A percentile compares a stretch with the other conserved stretches of the same genome.
Conservation (phyloP, 2,888 invertebrate genomes). For the Yponomeuta sedellus region DNA sequence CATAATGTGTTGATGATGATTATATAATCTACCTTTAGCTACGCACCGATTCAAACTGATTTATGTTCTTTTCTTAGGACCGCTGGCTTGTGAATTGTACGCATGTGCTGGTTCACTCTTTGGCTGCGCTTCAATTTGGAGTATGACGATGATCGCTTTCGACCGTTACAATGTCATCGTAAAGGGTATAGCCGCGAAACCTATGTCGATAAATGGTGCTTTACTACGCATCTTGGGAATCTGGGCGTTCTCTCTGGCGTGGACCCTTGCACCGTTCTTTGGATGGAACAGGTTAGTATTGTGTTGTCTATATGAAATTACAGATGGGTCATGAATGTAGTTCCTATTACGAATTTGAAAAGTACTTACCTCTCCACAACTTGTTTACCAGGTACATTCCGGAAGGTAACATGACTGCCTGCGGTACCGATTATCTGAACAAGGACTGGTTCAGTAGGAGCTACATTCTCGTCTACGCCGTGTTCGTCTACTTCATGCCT, state of each 20-base stretch:
- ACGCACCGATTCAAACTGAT: not conserved
- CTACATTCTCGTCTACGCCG: slow-evolving; percentile 87
- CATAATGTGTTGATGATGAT: too few species aligned
- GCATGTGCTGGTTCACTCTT: slow-evolving; percentile 91
- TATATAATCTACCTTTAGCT: not conserved
- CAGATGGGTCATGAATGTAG: not conserved
- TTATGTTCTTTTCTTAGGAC: slow-evolving; percentile 62
- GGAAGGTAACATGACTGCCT: slow-evolving; percentile 95
- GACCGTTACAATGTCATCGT: slow-evolving; percentile 97
- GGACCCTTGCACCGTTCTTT: slow-evolving; percentile 90
- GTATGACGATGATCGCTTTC: slow-evolving; percentile 93
- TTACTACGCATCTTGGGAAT: slow-evolving; percentile 85
- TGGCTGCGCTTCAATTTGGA: slow-evolving; percentile 94
- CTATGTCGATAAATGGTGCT: slow-evolving; percentile 88
- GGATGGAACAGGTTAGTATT: slow-evolving; percentile 89
- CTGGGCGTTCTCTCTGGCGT: slow-evolving; percentile 85
- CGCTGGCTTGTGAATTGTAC: slow-evolving; percentile 91
- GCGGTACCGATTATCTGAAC: slow-evolving; percentile 91
- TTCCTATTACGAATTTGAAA: too few species aligned
- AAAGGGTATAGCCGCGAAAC: slow-evolving; percentile 90
- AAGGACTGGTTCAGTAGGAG: slow-evolving; percentile 85
- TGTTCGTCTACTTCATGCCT: slow-evolving; percentile 86
- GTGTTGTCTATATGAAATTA: not conserved
- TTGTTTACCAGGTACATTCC: slow-evolving; percentile 84
- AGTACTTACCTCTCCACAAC: not conserved